Percentiles rank a stretch among this genome's conserved stretches.
Conservation (phyloP, 1,140 invertebrate species). For the Chrysoperla carnea region DNA sequence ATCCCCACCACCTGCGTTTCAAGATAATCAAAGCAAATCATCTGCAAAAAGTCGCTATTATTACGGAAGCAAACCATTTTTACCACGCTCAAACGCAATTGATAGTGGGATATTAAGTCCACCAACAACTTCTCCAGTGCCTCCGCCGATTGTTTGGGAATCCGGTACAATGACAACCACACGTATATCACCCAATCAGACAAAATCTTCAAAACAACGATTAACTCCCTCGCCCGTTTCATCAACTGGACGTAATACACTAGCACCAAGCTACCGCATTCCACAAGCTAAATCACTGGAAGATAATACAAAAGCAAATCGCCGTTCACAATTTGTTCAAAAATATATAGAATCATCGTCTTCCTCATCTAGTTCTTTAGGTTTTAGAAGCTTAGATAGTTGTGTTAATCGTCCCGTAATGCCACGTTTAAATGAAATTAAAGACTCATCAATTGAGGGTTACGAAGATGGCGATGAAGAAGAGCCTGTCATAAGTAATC, state of each 20-base stretch:
- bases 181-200: conserved; percentile 9
- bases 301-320: conserved; percentile 24
- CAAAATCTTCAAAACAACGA: background rate
- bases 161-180: conserved; percentile 17
- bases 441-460: conserved; percentile 33
- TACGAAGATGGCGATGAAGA: conserved; percentile 36
- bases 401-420: conserved; percentile 24
- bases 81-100: conserved; percentile 34
- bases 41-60: conserved; percentile 13
- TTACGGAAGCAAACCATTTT: conserved; percentile 27
- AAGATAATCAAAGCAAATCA: conserved; percentile 25
- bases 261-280: conserved; percentile 20
- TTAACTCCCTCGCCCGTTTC: conserved; percentile 10
- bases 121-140: conserved; percentile 21
- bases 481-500: conserved; percentile 30
- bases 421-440: conserved; percentile 34
- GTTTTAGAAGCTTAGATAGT: conserved; percentile 35
- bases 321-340: conserved; percentile 29
- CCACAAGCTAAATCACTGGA: conserved; percentile 35
- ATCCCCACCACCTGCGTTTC: conserved; percentile 39
- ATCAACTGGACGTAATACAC: conserved; percentile 5
- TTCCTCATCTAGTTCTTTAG: conserved; percentile 30
- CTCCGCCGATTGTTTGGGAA: conserved; percentile 18
- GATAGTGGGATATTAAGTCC: conserved; percentile 34
- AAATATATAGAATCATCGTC: conserved; percentile 33